Evolutionary conservation across 2,888 invertebrate species (phyloP).

Genomic region (Cyclophora punctaria): DNA sequence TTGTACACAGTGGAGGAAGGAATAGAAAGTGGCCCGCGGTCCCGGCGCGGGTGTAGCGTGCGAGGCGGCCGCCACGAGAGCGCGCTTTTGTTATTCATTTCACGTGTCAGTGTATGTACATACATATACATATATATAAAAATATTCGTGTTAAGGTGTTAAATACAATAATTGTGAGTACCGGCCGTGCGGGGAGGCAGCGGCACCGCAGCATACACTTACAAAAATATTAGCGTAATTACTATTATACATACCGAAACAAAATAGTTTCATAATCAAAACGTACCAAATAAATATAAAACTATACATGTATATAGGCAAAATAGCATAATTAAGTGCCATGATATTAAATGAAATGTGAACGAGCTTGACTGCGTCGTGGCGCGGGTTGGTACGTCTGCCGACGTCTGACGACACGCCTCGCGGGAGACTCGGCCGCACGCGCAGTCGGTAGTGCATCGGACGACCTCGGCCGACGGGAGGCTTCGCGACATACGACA

Average conservation of each 20-base stretch:
- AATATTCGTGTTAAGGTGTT: conserved; percentile 67
- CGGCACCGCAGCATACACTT: conserved; percentile 52
- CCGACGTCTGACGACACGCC: conserved; percentile 12
- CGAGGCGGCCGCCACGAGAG: conserved; percentile 47
- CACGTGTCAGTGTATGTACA: conserved; percentile 44
- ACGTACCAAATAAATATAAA: conserved; percentile 81
- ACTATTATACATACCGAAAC: conserved; percentile 68
- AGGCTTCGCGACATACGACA: not conserved
- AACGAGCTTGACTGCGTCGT: conserved; percentile 24
- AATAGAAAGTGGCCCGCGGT: conserved; percentile 28
- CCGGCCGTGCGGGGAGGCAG: conserved; percentile 58
- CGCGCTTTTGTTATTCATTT: conserved; percentile 58
- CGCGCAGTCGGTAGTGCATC: conserved; percentile 12
- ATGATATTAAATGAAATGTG: conserved; percentile 20
- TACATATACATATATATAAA: conserved; percentile 44
- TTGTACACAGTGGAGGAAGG: conserved; percentile 35
- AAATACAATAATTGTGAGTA: conserved; percentile 56
- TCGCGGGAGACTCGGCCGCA: conserved; percentile 15
- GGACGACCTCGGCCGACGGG: conserved; percentile 6
- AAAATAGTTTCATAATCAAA: conserved; percentile 79
- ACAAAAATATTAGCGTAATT: conserved; percentile 72
- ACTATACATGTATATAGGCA: conserved; percentile 64
- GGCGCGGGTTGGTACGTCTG: conserved; percentile 14
- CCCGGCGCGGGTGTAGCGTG: conserved; percentile 15
- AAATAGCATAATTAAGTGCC: conserved; percentile 20